Evolutionary conservation across 2,113 vertebrate species (phyloP), one percentile per base, ranked within the genome.

Genomic region (Pionites leucogaster): DNA sequence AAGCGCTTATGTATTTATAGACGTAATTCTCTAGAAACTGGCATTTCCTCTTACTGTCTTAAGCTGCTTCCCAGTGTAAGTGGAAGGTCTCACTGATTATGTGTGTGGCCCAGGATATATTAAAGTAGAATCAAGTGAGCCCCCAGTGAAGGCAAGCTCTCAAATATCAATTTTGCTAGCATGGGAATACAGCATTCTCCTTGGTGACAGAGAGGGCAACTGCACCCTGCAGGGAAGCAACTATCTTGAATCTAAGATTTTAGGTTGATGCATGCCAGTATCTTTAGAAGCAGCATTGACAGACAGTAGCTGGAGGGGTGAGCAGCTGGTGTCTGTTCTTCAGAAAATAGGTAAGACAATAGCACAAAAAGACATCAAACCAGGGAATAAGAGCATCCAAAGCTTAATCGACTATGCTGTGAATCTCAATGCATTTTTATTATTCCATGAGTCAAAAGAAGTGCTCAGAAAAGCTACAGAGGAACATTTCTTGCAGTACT

Each of bases 331-430:
- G 95, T 92, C 88, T 96, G 91, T 63, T 96, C 93, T 74, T 86
- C 86, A 94, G 91, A 96, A 91, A 95, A 95, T 94, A 97, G 88
- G 92, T 96, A 96, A 95, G 88, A 96, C 96, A 96, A 95, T 67
- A 93, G 88, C 1, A 0, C 83, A 94, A 95, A 94, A 93, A 92
- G 70, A 94, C 92, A 96, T 95, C 93, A 89, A 94, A 94, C 82
- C 57, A 65, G 52, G 67, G 81, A 95, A 87, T 90, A 97, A 85
- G 93, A 95, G 83, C 95, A 97, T 96, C 93, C 86, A 67, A 96
- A 96, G 93, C 92, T 92, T 94, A 95, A 96, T 74, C 16, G 53
- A 93, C 91, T 95, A 92, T 89, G 88, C 83, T 0, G 16, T 92
- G 92, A 96, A 93, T 94, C 95, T 93, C 88, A 95, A 91, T 95